These are phyloP conservation scores for Batillaria attramentaria DNA, from an alignment of 1,140 invertebrate genomes.

Conservation along the genomic window DNA sequence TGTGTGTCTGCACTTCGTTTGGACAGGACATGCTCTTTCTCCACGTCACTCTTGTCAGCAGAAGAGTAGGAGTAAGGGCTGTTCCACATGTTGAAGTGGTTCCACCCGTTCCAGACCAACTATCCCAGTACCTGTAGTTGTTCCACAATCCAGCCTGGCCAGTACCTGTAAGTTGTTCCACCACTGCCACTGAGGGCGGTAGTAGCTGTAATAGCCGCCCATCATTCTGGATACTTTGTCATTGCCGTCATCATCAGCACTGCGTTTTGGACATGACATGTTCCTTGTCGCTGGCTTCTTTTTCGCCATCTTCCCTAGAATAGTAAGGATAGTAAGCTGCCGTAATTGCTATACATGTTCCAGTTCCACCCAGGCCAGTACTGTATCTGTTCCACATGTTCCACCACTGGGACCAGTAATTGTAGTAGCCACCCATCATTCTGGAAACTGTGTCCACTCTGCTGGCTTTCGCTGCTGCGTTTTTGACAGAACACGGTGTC, in stretches of 20 bases:
- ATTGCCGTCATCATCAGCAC: not conserved
- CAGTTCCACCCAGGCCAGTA: conserved; percentile 25
- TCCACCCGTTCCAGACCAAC: not conserved
- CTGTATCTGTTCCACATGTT: conserved; percentile 18
- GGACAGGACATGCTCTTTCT: not conserved
- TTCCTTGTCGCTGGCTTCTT: not conserved
- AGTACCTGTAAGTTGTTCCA: not conserved
- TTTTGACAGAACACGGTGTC: too few species aligned
- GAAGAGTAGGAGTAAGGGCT: not conserved
- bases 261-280: conserved; percentile 7
- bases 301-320: not conserved
- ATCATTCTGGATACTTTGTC: conserved; percentile 20
- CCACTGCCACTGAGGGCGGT: not conserved
- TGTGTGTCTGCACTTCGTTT: not conserved
- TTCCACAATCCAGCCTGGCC: not conserved
- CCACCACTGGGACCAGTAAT: conserved; percentile 17
- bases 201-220: not conserved
- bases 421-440: conserved; percentile 10
- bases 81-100: too few species aligned
- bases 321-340: conserved; percentile 16
- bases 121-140: not conserved
- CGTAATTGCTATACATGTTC: conserved; percentile 3
- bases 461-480: not conserved
- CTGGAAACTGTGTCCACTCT: not conserved
- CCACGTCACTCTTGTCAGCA: not conserved